These are phyloP conservation scores for Pseudorhiza aurosa DNA, from an alignment of 30 jellyfish, hydroid and myxozoan genomes.

Conservation along the genomic window DNA sequence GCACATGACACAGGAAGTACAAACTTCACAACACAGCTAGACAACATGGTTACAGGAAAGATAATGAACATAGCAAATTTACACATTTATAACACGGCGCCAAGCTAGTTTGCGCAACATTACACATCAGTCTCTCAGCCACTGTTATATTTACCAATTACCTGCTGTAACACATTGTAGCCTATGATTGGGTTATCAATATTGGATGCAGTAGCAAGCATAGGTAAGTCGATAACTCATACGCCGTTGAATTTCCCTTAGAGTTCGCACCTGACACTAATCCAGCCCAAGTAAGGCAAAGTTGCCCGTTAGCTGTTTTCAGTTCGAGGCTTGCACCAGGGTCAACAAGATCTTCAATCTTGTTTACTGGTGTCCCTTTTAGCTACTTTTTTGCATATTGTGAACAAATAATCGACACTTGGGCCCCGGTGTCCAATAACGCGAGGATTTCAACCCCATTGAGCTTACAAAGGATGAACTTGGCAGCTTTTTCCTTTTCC, in stretches of 20 bases:
- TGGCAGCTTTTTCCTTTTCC: slow-evolving; percentile 9
- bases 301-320: slow-evolving; percentile 9
- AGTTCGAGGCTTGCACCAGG: slow-evolving; percentile 10
- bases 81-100: too few relatives aligned
- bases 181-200: slow-evolving; percentile 26
- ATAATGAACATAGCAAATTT: too few relatives aligned
- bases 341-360: neutral
- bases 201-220: neutral
- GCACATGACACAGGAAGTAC: too few relatives aligned
- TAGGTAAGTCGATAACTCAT: slow-evolving; percentile 4
- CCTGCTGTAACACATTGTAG: too few relatives aligned
- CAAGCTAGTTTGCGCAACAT: too few relatives aligned
- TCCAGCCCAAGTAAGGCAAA: slow-evolving; percentile 22
- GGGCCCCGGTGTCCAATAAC: slow-evolving; percentile 27
- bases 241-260: neutral
- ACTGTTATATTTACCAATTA: too few relatives aligned
- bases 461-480: neutral
- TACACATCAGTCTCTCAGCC: too few relatives aligned
- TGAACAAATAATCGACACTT: slow-evolving; percentile 3
- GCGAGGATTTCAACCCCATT: neutral
- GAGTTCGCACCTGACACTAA: neutral
- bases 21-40: too few relatives aligned
- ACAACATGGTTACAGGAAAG: too few relatives aligned
- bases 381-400: neutral
- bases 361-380: neutral